A percentile compares a stretch with the other conserved stretches of the same genome.
Conservation (phyloP, 1,140 invertebrate genomes). For the Drosophila leontia region DNA sequence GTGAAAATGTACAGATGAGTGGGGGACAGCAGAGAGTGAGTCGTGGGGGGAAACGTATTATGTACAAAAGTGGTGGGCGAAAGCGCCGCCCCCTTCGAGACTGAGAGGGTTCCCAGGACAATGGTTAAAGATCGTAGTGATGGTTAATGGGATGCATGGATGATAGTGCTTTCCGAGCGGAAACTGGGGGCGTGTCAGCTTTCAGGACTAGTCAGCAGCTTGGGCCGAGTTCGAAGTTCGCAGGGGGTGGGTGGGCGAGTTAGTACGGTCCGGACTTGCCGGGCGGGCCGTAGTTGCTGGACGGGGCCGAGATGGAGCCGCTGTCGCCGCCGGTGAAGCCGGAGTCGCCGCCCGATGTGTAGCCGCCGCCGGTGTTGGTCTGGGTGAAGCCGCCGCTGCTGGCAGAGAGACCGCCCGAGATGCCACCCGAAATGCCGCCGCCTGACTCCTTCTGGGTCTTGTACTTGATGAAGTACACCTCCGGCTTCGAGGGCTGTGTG, state of each 20-base stretch:
- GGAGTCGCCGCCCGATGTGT: slow-evolving; percentile 77
- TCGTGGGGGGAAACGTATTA: slow-evolving; percentile 60
- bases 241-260: slow-evolving; percentile 35
- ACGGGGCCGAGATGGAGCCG: slow-evolving; percentile 85
- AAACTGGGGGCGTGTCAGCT: slow-evolving; percentile 65
- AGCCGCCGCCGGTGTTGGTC: slow-evolving; percentile 81
- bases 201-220: slow-evolving; percentile 84
- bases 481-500: slow-evolving; percentile 92
- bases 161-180: slow-evolving; percentile 37
- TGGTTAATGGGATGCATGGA: slow-evolving; percentile 40
- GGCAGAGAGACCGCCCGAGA: slow-evolving; percentile 71
- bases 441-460: slow-evolving; percentile 89
- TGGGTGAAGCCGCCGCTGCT: slow-evolving; percentile 68
- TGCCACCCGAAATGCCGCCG: slow-evolving; percentile 78
- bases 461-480: slow-evolving; percentile 95
- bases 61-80: slow-evolving; percentile 75
- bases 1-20: slow-evolving; percentile 27
- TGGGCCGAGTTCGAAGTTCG: slow-evolving; percentile 74
- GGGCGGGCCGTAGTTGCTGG: slow-evolving; percentile 88
- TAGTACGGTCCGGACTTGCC: slow-evolving; percentile 85
- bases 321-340: slow-evolving; percentile 81
- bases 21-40: slow-evolving; percentile 1
- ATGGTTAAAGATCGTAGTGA: slow-evolving; percentile 37
- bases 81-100: slow-evolving; percentile 34
- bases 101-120: slow-evolving; percentile 16